Evolutionary conservation across 2,888 invertebrate genomes (phyloP), one percentile per base, ranked within the genome.

Genomic region (Chirona hameri): DNA sequence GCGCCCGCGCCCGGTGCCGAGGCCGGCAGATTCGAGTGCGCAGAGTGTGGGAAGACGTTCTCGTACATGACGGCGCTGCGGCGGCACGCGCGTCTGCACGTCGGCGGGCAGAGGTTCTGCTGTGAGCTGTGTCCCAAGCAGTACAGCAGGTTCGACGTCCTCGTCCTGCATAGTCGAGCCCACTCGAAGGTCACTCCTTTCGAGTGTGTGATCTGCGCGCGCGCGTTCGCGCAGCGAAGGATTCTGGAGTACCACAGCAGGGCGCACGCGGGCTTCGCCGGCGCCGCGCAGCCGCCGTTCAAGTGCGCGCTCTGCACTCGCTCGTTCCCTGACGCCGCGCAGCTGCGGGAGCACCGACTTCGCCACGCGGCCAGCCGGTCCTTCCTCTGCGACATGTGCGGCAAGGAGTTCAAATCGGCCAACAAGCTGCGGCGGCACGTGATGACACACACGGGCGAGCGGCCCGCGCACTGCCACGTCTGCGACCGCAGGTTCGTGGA

Each of bases 21-120:
- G 10, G 9, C 18, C 0, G 24, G 9, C 9, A 18, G 76, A 9
- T 76, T 76, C 46, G 15, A 39, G 24, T 76, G 76, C n/a, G 39
- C 15, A 0, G 39, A 76, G 76, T 76, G 76, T 24, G 76, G 76
- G 2, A 7, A 10, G 21, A 18, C 9, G 39, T 21, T 76, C 4
- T 39, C 76, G 76, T 39, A 24, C 46, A 39, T 76, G 76, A 76
- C 76, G 9, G 76, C 76, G 21, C 46, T 76, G 76, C 76, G 76
- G 39, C 39, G 76, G 21, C 76, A 76, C 76, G 39, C 18, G 46
- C 39, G 76, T 18, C 76, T 76, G 39, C 76, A 76, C 46, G 46
- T 12, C 24, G 76, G 39, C 7, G 46, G 14, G 0, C 39, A 76
- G 46, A 24, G 9, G 1, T 76, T 46, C 76, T 21, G 24, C 10